A percentile compares a stretch with the other conserved stretches of the same genome.
Evolutionary conservation across 2,888 invertebrate species (phyloP).

Genomic region (Cacoxenus indagator): DNA sequence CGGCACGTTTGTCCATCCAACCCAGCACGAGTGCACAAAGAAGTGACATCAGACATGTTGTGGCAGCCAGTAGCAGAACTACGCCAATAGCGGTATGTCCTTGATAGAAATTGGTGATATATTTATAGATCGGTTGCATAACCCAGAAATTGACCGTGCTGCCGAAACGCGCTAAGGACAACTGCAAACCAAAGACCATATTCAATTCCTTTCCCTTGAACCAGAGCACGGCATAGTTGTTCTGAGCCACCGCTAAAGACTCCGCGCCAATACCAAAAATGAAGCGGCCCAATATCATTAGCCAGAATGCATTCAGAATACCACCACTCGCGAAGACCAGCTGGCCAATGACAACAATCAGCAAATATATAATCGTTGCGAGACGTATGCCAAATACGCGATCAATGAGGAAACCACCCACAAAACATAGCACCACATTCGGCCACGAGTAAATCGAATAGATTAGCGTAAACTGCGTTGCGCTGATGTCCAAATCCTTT

Average conservation of each 20-base stretch:
- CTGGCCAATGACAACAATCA: constrained; percentile 89
- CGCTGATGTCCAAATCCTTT: constrained; percentile 82
- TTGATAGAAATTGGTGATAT: constrained; percentile 77
- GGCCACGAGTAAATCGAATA: constrained; percentile 99
- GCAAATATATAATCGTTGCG: constrained; percentile 92
- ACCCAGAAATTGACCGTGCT: constrained; percentile 95
- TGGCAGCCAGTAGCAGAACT: constrained; percentile 81
- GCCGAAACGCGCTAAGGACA: constrained; percentile 94
- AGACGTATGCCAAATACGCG: constrained; percentile 93
- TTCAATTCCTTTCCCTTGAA: constrained; percentile 97
- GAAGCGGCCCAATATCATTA: constrained; percentile 95
- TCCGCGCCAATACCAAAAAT: constrained; percentile 98
- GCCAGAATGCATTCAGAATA: constrained; percentile 84
- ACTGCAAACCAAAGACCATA: constrained; percentile 96
- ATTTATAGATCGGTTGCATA: constrained; percentile 90
- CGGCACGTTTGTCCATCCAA: constrained; percentile 90
- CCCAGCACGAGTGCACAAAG: constrained; percentile 82
- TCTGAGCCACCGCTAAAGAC: constrained; percentile 95
- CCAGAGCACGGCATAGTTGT: constrained; percentile 97
- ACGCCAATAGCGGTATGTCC: constrained; percentile 83
- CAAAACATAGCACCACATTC: constrained; percentile 93
- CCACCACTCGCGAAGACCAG: constrained; percentile 89
- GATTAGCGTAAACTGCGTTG: constrained; percentile 86
- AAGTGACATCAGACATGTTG: constrained; percentile 88
- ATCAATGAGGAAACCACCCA: constrained; percentile 97